phyloP scores from a whole-genome alignment of 2,797 vertebrate species.

The Helarctos malayanus region DNA sequence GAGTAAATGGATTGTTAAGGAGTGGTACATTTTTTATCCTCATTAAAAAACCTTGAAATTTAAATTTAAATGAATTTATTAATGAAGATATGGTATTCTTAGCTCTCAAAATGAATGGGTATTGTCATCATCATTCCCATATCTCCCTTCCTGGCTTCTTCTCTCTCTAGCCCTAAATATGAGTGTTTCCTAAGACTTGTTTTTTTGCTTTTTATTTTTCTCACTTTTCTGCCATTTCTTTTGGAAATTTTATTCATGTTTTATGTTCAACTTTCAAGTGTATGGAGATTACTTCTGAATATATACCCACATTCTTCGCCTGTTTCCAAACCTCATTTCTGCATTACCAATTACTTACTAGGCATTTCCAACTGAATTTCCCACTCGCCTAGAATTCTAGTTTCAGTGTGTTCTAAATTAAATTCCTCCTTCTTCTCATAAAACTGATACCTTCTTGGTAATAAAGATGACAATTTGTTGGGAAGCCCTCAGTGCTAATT shows the following conservation, averaged over 20 bases:
- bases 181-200: conserved; percentile 28
- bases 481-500: not conserved
- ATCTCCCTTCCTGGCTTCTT: conserved; percentile 16
- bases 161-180: not conserved
- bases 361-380: conserved; percentile 38
- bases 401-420: conserved; percentile 30
- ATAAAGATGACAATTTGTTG: not conserved
- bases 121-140: conserved; percentile 58
- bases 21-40: conserved; percentile 75
- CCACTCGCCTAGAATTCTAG: not conserved
- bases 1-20: conserved; percentile 71
- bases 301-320: not conserved
- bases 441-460: not conserved
- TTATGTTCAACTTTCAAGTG: conserved; percentile 50
- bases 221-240: not conserved
- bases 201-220: not conserved
- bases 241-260: conserved; percentile 45
- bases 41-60: conserved; percentile 77
- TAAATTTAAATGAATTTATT: conserved; percentile 79
- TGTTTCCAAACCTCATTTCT: conserved; percentile 30
- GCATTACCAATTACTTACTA: conserved; percentile 2
- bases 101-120: conserved; percentile 75
- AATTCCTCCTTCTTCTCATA: not conserved
- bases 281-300: conserved; percentile 42
- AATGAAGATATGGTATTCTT: conserved; percentile 83